phyloP scores from a whole-genome alignment of 2,888 invertebrate genomes.

The Steinernema carpocapsae region DNA sequence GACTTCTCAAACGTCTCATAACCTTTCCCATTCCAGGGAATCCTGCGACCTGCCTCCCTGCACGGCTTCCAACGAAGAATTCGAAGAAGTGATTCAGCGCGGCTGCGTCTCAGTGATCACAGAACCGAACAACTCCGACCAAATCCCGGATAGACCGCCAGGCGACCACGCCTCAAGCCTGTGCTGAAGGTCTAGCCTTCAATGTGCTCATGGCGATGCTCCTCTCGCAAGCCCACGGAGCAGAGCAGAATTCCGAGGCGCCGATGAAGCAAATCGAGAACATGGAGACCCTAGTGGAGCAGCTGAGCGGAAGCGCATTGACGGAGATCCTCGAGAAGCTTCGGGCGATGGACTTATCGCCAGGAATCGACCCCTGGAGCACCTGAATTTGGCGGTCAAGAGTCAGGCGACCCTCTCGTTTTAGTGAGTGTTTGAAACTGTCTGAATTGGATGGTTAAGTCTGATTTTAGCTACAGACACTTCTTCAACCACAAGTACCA shows the following conservation, averaged over 20 bases:
- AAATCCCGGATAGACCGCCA: constrained; percentile 41
- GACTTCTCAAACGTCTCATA: too few species aligned
- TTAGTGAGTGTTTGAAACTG: constrained; percentile 50
- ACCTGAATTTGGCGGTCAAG: constrained; percentile 38
- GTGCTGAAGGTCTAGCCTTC: constrained; percentile 56
- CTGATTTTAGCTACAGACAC: constrained; percentile 64
- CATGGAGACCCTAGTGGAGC: constrained; percentile 31
- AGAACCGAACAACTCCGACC: constrained; percentile 34
- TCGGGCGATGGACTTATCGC: constrained; percentile 61
- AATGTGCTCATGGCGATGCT: constrained; percentile 55
- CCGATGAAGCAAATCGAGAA: background rate
- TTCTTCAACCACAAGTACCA: constrained; percentile 65
- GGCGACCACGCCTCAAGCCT: constrained; percentile 43
- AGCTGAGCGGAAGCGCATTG: constrained; percentile 34
- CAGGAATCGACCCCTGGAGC: constrained; percentile 45
- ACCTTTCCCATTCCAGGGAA: constrained; percentile 38
- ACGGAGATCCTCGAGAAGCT: constrained; percentile 48
- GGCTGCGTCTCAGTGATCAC: constrained; percentile 32
- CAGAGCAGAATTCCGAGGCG: background rate
- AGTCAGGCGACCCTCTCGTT: constrained; percentile 54
- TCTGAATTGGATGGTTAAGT: background rate
- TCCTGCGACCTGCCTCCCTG: constrained; percentile 37
- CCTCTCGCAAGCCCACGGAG: background rate
- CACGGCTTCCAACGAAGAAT: constrained; percentile 42
- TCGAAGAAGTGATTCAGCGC: constrained; percentile 38